Evolutionary conservation across 2,797 vertebrate genomes (phyloP).

Genomic region (Sebastes kiyomatsui): DNA sequence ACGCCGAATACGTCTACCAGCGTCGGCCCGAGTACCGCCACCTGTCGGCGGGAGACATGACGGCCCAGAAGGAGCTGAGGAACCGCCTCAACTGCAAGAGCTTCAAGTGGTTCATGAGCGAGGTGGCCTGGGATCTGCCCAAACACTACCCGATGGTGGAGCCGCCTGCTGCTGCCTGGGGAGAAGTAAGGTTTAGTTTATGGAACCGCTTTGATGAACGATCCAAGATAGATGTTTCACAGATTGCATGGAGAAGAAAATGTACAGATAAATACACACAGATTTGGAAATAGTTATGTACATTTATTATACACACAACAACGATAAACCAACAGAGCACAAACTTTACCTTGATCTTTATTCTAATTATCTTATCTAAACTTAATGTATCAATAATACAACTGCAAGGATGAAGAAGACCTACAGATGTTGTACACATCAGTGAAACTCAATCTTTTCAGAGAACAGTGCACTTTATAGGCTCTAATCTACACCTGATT

Average conservation of each 20-base stretch:
- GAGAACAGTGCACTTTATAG: neutral
- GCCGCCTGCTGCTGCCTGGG: conserved; percentile 94
- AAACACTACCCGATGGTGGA: conserved; percentile 96
- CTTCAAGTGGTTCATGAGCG: conserved; percentile 97
- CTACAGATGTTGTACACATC: neutral
- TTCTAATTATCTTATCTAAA: neutral
- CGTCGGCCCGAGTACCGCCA: conserved; percentile 96
- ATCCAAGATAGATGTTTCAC: neutral
- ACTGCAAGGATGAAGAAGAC: neutral
- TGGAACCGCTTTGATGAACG: neutral
- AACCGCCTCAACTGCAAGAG: conserved; percentile 88
- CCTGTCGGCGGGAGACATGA: conserved; percentile 92
- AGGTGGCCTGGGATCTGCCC: conserved; percentile 96
- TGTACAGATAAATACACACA: neutral
- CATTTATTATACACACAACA: neutral
- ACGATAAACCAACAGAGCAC: neutral
- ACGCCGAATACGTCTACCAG: conserved; percentile 94
- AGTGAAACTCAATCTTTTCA: neutral
- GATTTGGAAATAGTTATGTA: neutral
- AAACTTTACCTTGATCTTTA: neutral
- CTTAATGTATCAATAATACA: neutral
- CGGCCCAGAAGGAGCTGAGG: conserved; percentile 91
- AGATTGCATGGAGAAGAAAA: neutral
- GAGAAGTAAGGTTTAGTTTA: conserved; percentile 83
- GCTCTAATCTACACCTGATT: neutral